phyloP scores from a whole-genome alignment of 2,797 vertebrate genomes.

The Eospalax fontanierii region DNA sequence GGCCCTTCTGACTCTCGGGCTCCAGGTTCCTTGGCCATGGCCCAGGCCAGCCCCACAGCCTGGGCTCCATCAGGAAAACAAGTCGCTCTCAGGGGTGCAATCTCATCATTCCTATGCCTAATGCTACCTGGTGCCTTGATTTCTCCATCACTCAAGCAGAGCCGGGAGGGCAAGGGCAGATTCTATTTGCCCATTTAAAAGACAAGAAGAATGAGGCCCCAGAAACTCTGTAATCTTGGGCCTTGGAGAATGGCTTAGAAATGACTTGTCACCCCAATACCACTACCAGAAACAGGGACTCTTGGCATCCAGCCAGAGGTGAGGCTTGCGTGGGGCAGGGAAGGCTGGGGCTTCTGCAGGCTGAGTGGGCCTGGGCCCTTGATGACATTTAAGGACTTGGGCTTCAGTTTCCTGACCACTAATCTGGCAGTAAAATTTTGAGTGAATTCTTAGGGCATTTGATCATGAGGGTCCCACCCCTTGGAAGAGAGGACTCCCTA shows the following conservation, averaged over 20 bases:
- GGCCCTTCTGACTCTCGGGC: slow-evolving; percentile 92
- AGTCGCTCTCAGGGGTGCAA: slow-evolving; percentile 88
- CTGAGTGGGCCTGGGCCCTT: not conserved
- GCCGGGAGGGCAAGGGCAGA: not conserved
- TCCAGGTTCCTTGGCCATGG: slow-evolving; percentile 90
- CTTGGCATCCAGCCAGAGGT: not conserved
- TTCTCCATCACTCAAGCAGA: not conserved
- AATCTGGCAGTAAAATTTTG: not conserved
- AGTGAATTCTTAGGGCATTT: not conserved
- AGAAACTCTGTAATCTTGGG: not conserved
- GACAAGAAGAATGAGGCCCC: not conserved
- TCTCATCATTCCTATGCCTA: too few species aligned
- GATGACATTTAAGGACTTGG: not conserved
- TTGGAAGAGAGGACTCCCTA: not conserved
- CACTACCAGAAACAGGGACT: not conserved
- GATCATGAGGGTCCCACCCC: not conserved
- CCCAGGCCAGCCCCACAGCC: slow-evolving; percentile 81
- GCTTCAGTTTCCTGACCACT: not conserved
- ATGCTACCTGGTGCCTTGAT: not conserved
- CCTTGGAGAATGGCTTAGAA: not conserved
- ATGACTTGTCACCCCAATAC: not conserved
- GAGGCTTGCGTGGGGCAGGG: not conserved
- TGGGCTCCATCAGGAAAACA: slow-evolving; percentile 83
- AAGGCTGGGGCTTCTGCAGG: not conserved
- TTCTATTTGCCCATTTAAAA: slow-evolving; percentile 8